Evolutionary conservation across 2,888 invertebrate genomes (phyloP), one percentile per base, ranked within the genome.

Genomic region (Gandaritis pyraliata): DNA sequence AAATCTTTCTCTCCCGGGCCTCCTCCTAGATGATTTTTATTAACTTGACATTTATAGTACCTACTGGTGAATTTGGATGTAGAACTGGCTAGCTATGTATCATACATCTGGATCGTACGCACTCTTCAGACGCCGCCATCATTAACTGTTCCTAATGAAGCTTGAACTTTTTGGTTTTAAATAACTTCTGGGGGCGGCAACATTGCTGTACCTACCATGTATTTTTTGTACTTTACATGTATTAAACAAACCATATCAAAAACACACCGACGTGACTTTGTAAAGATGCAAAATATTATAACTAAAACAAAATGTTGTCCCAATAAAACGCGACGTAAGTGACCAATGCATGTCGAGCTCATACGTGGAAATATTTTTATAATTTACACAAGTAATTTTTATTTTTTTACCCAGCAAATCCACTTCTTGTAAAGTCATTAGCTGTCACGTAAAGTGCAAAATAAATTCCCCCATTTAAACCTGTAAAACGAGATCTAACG

Each of bases 71-170:
- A 7, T 33, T 33, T 33, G n/a, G 15, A 38, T 39, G 5, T 46
- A 23, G n/a, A n/a, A 52, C 23, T 33, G 11, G n/a, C n/a, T 18
- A 45, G 13, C 29, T 15, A 8, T 46, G 36, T 39, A 38, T 53
- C 47, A 41, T 58, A 43, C 83, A 82, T 82, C 76, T 84, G 81
- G 71, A 71, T 72, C 65, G 66, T 77, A 72, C 80, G 82, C 74
- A 83, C 82, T 86, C 76, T 79, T 78, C 76, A 83, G 78, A 72
- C 74, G 85, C 85, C 87, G 88, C 86, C 89, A 84, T 92, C 90
- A 92, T 93, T 92, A 93, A 88, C 78, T 85, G 81, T 80, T 73
- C 86, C 90, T 93, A 93, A 93, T 93, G 92, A 92, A 86, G 85
- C 93, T 86, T 90, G 85, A 86, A 78, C 82, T 87, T 86, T 87